These are phyloP conservation scores for Apodemia hepburni DNA, from an alignment of 2,888 invertebrate species.

Conservation along the genomic window DNA sequence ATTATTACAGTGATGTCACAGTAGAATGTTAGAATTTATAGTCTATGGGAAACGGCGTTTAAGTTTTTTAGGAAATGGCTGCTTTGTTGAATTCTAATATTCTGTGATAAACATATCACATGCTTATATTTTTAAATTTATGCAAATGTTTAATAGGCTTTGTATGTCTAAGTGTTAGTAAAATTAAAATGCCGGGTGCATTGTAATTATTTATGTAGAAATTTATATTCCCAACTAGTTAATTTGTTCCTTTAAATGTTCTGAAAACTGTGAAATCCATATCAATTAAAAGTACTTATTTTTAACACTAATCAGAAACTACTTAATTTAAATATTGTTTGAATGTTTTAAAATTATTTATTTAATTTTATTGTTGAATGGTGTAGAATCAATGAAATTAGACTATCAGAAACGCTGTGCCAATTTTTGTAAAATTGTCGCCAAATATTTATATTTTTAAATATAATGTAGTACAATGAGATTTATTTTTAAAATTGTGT, in stretches of 20 bases:
- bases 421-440: constrained; percentile 57
- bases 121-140: constrained; percentile 9
- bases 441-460: constrained; percentile 40
- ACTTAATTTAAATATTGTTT: not conserved
- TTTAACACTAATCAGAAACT: not conserved
- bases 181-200: constrained; percentile 8
- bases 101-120: constrained; percentile 13
- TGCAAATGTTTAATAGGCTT: constrained; percentile 6
- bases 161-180: constrained; percentile 4
- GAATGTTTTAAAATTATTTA: not conserved
- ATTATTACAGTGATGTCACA: constrained; percentile 50
- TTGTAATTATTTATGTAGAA: constrained; percentile 8
- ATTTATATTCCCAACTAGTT: not conserved
- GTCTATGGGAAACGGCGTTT: constrained; percentile 25
- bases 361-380: constrained; percentile 8
- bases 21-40: constrained; percentile 27
- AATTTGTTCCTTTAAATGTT: not conserved
- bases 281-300: constrained; percentile 7
- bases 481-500: constrained; percentile 27
- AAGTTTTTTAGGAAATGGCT: constrained; percentile 43
- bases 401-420: constrained; percentile 41
- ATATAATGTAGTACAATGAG: constrained; percentile 24
- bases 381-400: constrained; percentile 16
- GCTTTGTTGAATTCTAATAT: constrained; percentile 31
- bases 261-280: constrained; percentile 4